Conservation (phyloP, 2,113 vertebrate genomes). For the Petroica traversi region DNA sequence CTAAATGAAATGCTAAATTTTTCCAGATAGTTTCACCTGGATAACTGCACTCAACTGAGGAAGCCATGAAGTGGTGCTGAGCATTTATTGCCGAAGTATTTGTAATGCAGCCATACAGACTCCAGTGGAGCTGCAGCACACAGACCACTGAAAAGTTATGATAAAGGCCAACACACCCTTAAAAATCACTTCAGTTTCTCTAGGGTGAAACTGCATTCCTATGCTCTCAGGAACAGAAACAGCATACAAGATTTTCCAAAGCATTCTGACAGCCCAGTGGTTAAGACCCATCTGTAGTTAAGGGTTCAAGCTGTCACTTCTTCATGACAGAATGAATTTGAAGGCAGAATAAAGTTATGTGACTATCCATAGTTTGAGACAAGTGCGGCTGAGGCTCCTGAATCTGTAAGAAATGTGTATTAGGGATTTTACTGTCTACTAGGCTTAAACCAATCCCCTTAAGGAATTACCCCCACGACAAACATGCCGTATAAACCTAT, state of each 20-base stretch:
- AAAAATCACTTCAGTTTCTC: not conserved
- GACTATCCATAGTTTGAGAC: not conserved
- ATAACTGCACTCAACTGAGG: not conserved
- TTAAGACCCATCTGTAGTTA: not conserved
- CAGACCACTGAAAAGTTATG: not conserved
- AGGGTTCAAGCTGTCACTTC: not conserved
- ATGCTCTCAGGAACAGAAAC: not conserved
- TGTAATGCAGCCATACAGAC: not conserved
- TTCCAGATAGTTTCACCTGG: not conserved
- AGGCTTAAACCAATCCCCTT: not conserved
- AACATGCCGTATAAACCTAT: not conserved
- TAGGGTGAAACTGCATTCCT: not conserved
- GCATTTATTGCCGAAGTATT: not conserved
- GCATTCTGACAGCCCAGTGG: not conserved
- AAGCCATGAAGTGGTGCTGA: not conserved
- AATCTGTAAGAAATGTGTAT: not conserved
- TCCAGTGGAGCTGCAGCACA: not conserved
- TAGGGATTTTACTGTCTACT: not conserved
- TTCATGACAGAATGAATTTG: not conserved
- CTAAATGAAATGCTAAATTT: not conserved
- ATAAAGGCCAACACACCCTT: not conserved
- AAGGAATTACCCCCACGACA: not conserved
- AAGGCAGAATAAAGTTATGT: not conserved
- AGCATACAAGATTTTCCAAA: not conserved
- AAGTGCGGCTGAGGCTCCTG: not conserved